Evolutionary conservation across 2,113 vertebrate genomes (phyloP).

Genomic region (Emydocephalus ijimae): DNA sequence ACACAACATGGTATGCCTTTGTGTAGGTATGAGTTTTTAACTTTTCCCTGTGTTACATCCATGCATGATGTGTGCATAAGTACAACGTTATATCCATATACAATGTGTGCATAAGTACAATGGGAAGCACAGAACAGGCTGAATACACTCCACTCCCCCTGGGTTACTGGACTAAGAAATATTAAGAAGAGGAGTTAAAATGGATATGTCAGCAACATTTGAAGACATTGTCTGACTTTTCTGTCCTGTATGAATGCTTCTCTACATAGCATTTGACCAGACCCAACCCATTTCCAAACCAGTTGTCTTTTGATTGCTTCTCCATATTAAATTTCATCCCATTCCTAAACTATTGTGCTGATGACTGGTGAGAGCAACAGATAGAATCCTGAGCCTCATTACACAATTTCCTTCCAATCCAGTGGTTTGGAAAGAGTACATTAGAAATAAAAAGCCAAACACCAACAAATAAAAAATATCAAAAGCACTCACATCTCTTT

Average conservation of each 20-base stretch:
- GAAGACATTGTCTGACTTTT: neutral
- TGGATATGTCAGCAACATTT: neutral
- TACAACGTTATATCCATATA: neutral
- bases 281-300: neutral
- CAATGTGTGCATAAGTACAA: neutral
- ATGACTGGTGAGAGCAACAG: neutral
- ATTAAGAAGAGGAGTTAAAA: neutral
- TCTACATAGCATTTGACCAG: neutral
- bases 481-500: slow-evolving; percentile 25
- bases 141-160: neutral
- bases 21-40: neutral
- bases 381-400: neutral
- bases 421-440: neutral
- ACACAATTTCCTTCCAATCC: neutral
- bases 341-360: neutral
- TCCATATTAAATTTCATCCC: neutral
- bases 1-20: neutral
- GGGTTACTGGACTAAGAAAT: neutral
- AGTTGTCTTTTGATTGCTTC: neutral
- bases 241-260: neutral
- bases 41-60: neutral
- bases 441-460: neutral
- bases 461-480: neutral
- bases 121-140: neutral
- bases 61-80: neutral